These are phyloP conservation scores for Cerceris ruficornis DNA, from an alignment of 2,888 invertebrate species.

Conservation along the genomic window DNA sequence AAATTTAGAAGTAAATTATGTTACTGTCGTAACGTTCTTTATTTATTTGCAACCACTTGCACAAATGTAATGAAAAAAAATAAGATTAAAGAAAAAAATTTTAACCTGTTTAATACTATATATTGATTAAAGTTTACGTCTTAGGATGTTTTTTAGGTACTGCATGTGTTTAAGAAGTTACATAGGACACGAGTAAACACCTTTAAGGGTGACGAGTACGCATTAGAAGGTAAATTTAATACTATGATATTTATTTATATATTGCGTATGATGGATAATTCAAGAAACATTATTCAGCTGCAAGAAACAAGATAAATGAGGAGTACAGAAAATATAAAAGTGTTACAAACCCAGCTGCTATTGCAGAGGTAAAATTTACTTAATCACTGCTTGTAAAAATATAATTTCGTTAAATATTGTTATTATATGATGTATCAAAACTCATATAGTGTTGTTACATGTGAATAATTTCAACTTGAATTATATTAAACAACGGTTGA, in stretches of 20 bases:
- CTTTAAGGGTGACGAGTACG: constrained; percentile 86
- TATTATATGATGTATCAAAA: too few species aligned
- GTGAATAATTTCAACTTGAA: too few species aligned
- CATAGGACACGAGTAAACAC: constrained; percentile 87
- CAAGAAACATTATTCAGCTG: constrained; percentile 79
- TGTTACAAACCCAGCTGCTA: constrained; percentile 84
- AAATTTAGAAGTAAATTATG: too few species aligned
- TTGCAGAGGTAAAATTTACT: constrained; percentile 84
- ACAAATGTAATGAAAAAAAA: not conserved
- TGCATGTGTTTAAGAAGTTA: constrained; percentile 87
- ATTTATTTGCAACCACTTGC: too few species aligned
- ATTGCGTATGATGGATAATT: constrained; percentile 22
- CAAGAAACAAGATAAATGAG: constrained; percentile 89
- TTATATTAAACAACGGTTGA: too few species aligned
- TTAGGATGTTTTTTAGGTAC: constrained; percentile 83
- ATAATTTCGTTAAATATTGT: not conserved
- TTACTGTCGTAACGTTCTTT: too few species aligned
- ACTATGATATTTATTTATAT: not conserved
- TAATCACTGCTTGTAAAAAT: constrained; percentile 2
- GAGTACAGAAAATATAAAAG: constrained; percentile 88
- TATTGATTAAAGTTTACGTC: not conserved
- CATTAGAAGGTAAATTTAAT: constrained; percentile 82
- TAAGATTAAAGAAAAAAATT: not conserved
- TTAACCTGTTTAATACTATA: not conserved
- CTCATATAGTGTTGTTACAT: too few species aligned